Percentiles rank a stretch among this genome's conserved stretches.
These are phyloP conservation scores for Melanotaenia duboulayi DNA, from an alignment of 2,113 vertebrate species.

Conservation along the genomic window DNA sequence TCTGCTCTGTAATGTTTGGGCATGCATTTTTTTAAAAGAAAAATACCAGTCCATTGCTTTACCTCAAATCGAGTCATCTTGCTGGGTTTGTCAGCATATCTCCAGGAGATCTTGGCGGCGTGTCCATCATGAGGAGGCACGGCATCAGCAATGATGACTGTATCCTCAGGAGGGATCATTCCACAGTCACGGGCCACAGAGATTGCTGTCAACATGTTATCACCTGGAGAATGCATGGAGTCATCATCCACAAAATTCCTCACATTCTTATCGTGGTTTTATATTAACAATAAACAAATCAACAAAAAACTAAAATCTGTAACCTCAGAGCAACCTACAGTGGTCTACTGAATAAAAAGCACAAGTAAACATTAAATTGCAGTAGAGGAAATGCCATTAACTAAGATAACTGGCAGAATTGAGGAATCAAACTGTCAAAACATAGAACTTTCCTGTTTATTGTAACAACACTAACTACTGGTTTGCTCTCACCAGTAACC, in stretches of 20 bases:
- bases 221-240: slow-evolving; percentile 80
- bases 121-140: slow-evolving; percentile 92
- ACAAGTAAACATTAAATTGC: not conserved
- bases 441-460: not conserved
- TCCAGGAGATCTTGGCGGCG: slow-evolving; percentile 94
- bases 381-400: slow-evolving; percentile 4
- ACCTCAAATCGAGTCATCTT: slow-evolving; percentile 87
- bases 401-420: slow-evolving; percentile 11
- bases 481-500: slow-evolving; percentile 90
- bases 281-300: not conserved
- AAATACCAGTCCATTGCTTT: slow-evolving; percentile 18
- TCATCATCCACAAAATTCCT: not conserved
- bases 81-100: slow-evolving; percentile 90
- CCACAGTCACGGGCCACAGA: slow-evolving; percentile 98
- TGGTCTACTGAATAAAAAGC: not conserved
- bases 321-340: not conserved
- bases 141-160: slow-evolving; percentile 95
- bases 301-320: not conserved
- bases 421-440: not conserved
- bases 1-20: no score
- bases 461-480: not conserved
- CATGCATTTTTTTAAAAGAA: no score
- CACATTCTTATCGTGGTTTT: not conserved
- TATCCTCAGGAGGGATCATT: slow-evolving; percentile 95
- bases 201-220: slow-evolving; percentile 97